A percentile compares a stretch with the other conserved stretches of the same genome.
Conservation (phyloP, 2,888 invertebrate genomes). For the Netelia inedita region DNA sequence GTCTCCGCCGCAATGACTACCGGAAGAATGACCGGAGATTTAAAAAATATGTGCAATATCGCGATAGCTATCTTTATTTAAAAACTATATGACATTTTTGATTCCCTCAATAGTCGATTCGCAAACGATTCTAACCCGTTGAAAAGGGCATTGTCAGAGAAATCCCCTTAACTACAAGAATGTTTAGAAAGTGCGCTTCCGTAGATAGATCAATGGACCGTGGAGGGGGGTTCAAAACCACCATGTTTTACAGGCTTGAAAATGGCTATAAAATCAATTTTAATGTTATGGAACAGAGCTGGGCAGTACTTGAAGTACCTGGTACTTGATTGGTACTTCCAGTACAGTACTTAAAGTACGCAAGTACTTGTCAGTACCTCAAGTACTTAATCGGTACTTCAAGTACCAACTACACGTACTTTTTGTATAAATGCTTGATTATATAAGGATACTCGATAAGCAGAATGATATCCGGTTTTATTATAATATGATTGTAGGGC, state of each 20-base stretch:
- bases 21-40: constrained; percentile 62
- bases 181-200: constrained; percentile 57
- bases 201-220: constrained; percentile 61
- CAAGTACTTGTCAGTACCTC: too few relatives aligned
- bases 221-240: constrained; percentile 56
- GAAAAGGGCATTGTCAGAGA: constrained; percentile 41
- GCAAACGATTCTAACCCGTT: constrained; percentile 54
- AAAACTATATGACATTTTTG: constrained; percentile 70
- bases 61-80: constrained; percentile 71
- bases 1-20: constrained; percentile 70
- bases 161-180: constrained; percentile 60
- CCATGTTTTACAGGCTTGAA: constrained; percentile 73
- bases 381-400: too few relatives aligned
- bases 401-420: too few relatives aligned
- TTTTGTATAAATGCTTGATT: too few relatives aligned
- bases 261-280: constrained; percentile 70
- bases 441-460: too few relatives aligned
- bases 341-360: too few relatives aligned
- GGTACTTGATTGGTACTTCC: too few relatives aligned
- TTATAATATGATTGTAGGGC: too few relatives aligned
- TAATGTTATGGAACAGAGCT: constrained; percentile 66
- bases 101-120: constrained; percentile 68
- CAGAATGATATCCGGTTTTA: too few relatives aligned
- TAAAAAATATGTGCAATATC: constrained; percentile 56
- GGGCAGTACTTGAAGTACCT: too few relatives aligned